phyloP scores from a whole-genome alignment of 2,113 vertebrate species.

The Psephotus haematonotus region DNA sequence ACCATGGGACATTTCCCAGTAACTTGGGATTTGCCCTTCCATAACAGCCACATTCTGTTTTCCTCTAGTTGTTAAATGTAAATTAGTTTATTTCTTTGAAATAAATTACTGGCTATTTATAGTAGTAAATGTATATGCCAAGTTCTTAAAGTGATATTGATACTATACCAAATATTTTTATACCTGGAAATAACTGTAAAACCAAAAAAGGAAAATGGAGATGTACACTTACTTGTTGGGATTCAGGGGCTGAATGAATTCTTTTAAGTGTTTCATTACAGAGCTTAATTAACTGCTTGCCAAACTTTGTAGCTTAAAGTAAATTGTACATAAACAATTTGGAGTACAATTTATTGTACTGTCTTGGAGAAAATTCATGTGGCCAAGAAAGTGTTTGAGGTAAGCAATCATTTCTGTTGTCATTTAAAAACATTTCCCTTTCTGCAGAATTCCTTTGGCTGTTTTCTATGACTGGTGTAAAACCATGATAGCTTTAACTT shows the following conservation, averaged over 20 bases:
- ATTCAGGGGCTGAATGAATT: not conserved
- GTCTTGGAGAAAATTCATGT: not conserved
- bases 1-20: not conserved
- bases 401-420: not conserved
- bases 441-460: not conserved
- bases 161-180: not conserved
- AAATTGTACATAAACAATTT: not conserved
- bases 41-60: not conserved
- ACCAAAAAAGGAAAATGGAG: not conserved
- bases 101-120: not conserved
- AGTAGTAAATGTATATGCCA: not conserved
- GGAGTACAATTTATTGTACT: not conserved
- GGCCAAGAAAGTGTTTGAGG: not conserved
- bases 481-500: not conserved
- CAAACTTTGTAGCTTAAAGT: not conserved
- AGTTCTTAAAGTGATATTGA: not conserved
- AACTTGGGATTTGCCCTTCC: not conserved
- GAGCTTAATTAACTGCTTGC: conserved; percentile 6
- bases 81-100: not conserved
- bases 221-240: not conserved
- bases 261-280: not conserved
- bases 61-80: not conserved
- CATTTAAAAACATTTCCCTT: not conserved
- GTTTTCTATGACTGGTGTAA: not conserved
- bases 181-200: not conserved